Conservation (phyloP, 1,140 invertebrate genomes). For the Bombus affinis region DNA sequence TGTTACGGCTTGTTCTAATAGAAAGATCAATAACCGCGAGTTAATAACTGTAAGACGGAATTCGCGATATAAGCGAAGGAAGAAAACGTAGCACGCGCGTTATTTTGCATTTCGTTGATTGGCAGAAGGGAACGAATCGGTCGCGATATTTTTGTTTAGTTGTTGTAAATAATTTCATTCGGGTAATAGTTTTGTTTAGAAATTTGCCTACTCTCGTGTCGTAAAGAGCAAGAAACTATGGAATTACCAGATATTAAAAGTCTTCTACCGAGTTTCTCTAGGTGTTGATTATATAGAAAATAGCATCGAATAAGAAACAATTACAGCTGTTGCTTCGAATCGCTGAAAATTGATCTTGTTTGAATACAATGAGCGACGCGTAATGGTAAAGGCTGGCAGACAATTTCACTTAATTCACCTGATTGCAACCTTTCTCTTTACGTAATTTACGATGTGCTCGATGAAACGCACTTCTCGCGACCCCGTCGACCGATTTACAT, state of each 20-base stretch:
- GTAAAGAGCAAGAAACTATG: no score
- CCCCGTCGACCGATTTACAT: not conserved
- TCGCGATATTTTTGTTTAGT: no score
- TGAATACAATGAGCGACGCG: conserved; percentile 44
- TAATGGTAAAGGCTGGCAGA: conserved; percentile 6
- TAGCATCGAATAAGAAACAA: not conserved
- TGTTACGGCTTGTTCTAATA: conserved; percentile 19
- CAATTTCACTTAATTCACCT: conserved; percentile 55
- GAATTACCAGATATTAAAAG: not conserved
- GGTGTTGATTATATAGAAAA: not conserved
- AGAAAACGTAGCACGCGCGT: not conserved
- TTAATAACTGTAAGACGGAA: not conserved
- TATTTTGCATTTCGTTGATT: no score
- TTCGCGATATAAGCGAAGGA: not conserved
- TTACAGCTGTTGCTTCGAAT: not conserved
- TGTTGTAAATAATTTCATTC: no score
- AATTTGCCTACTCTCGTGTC: no score
- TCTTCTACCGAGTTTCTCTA: not conserved
- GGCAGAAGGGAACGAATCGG: no score
- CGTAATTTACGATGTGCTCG: conserved; percentile 55
- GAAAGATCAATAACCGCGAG: conserved; percentile 25
- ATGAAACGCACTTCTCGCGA: conserved; percentile 43
- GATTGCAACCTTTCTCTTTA: conserved; percentile 75
- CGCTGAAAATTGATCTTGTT: conserved; percentile 17
- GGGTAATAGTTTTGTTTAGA: no score